Evolutionary conservation across 2,113 vertebrate genomes (phyloP).

Genomic region (Phaetusa simplex): DNA sequence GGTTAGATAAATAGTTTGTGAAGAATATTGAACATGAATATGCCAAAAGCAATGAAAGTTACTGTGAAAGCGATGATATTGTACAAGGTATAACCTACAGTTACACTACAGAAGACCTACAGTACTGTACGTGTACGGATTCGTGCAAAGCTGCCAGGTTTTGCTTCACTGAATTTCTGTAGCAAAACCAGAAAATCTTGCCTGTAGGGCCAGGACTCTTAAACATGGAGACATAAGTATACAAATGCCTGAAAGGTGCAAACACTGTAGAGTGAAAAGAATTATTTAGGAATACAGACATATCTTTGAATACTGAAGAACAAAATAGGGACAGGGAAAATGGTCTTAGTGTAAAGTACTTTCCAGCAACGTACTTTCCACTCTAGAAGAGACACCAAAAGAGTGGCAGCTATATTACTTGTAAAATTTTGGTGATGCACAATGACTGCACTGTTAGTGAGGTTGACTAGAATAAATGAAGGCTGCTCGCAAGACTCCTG

Average conservation of each 20-base stretch:
- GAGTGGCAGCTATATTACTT: background rate
- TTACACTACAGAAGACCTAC: background rate
- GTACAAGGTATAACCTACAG: background rate
- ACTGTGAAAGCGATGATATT: background rate
- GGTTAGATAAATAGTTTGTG: constrained; percentile 23
- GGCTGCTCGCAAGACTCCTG: background rate
- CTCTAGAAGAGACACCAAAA: background rate
- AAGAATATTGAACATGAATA: constrained; percentile 3
- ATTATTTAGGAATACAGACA: constrained; percentile 20
- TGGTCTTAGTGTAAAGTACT: background rate
- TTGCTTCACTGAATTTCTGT: constrained; percentile 57
- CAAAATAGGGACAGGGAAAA: background rate
- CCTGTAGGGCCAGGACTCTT: constrained; percentile 24
- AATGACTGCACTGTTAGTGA: background rate
- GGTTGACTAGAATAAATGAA: background rate
- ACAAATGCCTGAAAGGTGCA: constrained; percentile 2
- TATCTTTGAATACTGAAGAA: background rate
- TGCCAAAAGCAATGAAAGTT: constrained; percentile 26
- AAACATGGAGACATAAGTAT: background rate
- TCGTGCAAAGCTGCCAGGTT: constrained; percentile 44
- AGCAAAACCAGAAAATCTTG: constrained; percentile 60
- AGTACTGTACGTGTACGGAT: background rate
- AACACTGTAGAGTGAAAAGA: background rate
- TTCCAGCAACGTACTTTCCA: background rate
- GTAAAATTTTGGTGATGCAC: background rate